Base-by-base conservation (phyloP, 2,797 vertebrate species). In the Xenentodon cancila region DNA sequence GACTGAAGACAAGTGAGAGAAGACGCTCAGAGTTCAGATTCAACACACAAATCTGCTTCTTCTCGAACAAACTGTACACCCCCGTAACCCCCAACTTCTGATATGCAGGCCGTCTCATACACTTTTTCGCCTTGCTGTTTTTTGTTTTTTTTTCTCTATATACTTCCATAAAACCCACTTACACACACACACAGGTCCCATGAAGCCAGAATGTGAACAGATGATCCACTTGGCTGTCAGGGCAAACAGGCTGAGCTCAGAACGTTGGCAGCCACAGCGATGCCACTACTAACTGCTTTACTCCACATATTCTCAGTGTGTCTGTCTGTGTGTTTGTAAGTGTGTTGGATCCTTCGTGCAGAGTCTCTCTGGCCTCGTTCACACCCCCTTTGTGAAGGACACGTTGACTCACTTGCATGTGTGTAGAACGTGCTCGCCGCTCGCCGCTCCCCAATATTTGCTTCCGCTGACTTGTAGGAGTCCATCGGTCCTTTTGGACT, bases 201-300 rank as follows among this genome's bases (percentile, higher is more conserved):
- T 71, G 54, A 76, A 67, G 67, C 67, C 73, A 68, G 64, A 79
- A 62, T 75, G 64, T 77, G 79, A 84, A 64, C 84, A 85, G 79
- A 86, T 81, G 82, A 87, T 81, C 68, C 67, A 55, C 69, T 63
- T 65, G 64, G 73, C 71, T 84, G 75, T 79, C 66, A 84, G 82
- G 73, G 75, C 68, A 84, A 85, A 86, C 37, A 40, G 37, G 37
- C 75, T 78, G 73, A 60, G 73, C 79, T 65, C 74, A 74, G 69
- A 75, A 57, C 52, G 50, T 75, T 87, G 80, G 86, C 84, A 82
- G 78, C 68, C 62, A 45, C 48, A 69, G 71, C 71, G 49, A 74
- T 58, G 75, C 64, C 80, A 74, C 69, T 58, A 75, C 80, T 89
- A 4, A 40, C 85, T 89, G 82, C 85, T 64, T 79, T 40, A 42